Base-by-base conservation (phyloP, 2,888 invertebrate species). In the Ernsta delagoae region DNA sequence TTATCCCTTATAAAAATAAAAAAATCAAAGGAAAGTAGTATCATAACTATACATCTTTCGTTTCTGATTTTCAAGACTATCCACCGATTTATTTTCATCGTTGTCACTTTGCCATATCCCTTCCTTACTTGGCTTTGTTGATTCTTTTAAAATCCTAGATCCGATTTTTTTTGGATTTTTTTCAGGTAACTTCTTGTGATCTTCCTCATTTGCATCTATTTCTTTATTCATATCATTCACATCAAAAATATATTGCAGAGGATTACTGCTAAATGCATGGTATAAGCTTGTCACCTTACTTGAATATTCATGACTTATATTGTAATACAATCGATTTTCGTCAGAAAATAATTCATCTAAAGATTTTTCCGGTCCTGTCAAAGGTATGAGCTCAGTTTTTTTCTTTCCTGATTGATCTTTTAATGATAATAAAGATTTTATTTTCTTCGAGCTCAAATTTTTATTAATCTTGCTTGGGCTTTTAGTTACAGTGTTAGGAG, bases 181-280 rank as follows among this genome's bases (percentile, higher is more conserved):
- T 0, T 85, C 87, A 6, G 71, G 2, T 5, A 60, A 0, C 74
- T 84, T 87, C 70, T 83, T 85, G 45, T 70, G 74, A 3, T 85
- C 84, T n/a, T 85, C 85, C 63, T 82, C 81, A n/a, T 48, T 63
- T 3, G 66, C 45, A 59, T 83, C 78, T 11, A 83, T 70, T 66
- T 85, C 85, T 70, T 75, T 78, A 34, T 77, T 65, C 82, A 90
- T 87, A 71, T 90, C 83, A 12, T 70, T 73, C n/a, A 86, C 74
- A 70, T 85, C 81, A 72, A 90, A 90, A 53, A 90, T 70, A 65
- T 87, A 88, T 6, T 79, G 72, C 70, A 77, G 64, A n/a, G 77
- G 73, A 71, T 41, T 76, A 4, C 70, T 8, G 36, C 59, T 50
- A 5, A 48, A 12, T 3, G 5, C 4, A 50, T 68, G 68, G 31